These are phyloP conservation scores for Drosophila grimshawi DNA, from an alignment of 1,140 invertebrate genomes.

Conservation along the genomic window DNA sequence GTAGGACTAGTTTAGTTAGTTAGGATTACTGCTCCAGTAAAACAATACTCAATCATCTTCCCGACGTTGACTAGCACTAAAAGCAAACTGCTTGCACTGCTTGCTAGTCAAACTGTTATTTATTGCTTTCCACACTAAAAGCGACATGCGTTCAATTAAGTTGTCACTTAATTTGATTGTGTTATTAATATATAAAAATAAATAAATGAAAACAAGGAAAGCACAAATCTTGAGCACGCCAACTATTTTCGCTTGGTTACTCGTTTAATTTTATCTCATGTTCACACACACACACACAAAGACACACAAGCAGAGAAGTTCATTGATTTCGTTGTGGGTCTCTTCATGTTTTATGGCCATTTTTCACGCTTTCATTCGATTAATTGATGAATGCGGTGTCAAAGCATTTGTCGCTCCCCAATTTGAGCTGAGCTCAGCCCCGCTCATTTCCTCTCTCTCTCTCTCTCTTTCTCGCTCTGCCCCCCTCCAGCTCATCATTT, in stretches of 20 bases:
- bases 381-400: slow-evolving; percentile 25
- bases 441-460: not conserved
- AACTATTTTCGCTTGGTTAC: slow-evolving; percentile 7
- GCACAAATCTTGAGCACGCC: slow-evolving; percentile 11
- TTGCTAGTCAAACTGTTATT: slow-evolving; percentile 3
- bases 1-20: too few species aligned
- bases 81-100: not conserved
- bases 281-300: slow-evolving; percentile 3
- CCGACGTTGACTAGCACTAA: too few species aligned
- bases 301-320: slow-evolving; percentile 6
- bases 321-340: slow-evolving; percentile 15
- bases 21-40: too few species aligned
- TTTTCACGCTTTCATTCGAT: slow-evolving; percentile 31
- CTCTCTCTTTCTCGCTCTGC: not conserved
- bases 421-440: too few species aligned
- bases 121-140: slow-evolving; percentile 10
- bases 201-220: not conserved
- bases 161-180: slow-evolving; percentile 22
- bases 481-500: slow-evolving; percentile 1
- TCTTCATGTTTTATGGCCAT: slow-evolving; percentile 5
- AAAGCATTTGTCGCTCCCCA: slow-evolving; percentile 16
- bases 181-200: slow-evolving; percentile 8
- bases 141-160: slow-evolving; percentile 11
- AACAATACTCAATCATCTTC: too few species aligned
- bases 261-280: slow-evolving; percentile 3